phyloP scores from a whole-genome alignment of 37 sponge, comb jelly and placozoan genomes.

The Chondrilla cf. caribensis region DNA sequence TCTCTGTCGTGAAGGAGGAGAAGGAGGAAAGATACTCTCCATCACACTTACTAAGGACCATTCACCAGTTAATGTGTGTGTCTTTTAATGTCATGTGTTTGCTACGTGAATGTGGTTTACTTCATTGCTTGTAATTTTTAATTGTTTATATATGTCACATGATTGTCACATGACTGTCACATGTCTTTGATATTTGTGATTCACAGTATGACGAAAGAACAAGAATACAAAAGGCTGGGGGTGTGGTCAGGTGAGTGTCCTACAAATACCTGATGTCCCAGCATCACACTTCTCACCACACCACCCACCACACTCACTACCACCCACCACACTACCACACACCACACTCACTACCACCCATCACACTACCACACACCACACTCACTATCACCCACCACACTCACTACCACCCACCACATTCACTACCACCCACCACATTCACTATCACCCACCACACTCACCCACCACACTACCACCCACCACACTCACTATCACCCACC shows the following conservation, averaged over 20 bases:
- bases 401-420: background rate
- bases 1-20: constrained; percentile 37
- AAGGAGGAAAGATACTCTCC: constrained; percentile 15
- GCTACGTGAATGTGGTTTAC: too few species aligned
- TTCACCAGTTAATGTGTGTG: constrained; percentile 62
- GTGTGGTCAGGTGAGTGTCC: constrained; percentile 63
- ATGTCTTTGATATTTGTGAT: background rate
- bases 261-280: background rate
- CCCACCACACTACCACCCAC: background rate
- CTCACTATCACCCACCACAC: background rate
- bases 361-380: background rate
- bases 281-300: background rate
- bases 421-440: background rate
- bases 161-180: background rate
- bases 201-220: constrained; percentile 85
- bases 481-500: too few species aligned
- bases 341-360: background rate
- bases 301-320: background rate
- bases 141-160: background rate
- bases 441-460: background rate
- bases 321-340: background rate
- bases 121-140: too few species aligned
- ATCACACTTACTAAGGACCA: constrained; percentile 75
- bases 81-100: too few species aligned
- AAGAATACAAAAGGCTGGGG: constrained; percentile 84